These are phyloP conservation scores for Carabus problematicus DNA, from an alignment of 2,888 invertebrate species.

Conservation along the genomic window DNA sequence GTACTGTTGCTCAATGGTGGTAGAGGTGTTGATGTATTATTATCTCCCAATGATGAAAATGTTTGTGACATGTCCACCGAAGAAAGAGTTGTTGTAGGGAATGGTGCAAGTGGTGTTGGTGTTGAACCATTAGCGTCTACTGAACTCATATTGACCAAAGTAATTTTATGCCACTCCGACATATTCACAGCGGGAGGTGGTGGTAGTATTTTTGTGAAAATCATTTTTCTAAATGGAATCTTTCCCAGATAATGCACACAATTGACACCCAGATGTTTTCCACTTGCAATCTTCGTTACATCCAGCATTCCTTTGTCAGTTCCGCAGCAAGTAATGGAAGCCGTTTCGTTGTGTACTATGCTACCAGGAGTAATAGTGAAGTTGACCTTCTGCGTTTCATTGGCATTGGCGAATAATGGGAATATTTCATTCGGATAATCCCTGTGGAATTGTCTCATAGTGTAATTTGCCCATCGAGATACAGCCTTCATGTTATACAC, in stretches of 20 bases:
- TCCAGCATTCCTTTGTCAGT: neutral
- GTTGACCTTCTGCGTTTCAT: neutral
- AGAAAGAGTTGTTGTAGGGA: slow-evolving; percentile 18
- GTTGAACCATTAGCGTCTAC: slow-evolving; percentile 10
- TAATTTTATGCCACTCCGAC: slow-evolving; percentile 10
- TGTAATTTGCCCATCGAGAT: slow-evolving; percentile 1
- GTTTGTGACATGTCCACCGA: slow-evolving; percentile 22
- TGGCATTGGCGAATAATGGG: neutral
- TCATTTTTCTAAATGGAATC: slow-evolving; percentile 12
- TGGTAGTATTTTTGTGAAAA: neutral
- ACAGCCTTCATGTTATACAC: neutral
- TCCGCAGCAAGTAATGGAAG: slow-evolving; percentile 14
- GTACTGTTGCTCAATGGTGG: neutral
- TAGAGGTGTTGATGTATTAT: neutral
- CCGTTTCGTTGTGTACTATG: slow-evolving; percentile 5
- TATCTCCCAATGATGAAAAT: neutral
- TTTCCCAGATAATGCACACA: neutral
- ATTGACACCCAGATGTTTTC: neutral
- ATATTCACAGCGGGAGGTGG: neutral
- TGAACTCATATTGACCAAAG: neutral
- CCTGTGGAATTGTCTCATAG: neutral
- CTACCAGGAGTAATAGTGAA: neutral
- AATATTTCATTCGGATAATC: slow-evolving; percentile 2
- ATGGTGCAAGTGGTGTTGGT: slow-evolving; percentile 27
- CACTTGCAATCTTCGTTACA: neutral